Evolutionary conservation across 2,888 invertebrate species (phyloP).

Genomic region (Melinopterus prodromus): DNA sequence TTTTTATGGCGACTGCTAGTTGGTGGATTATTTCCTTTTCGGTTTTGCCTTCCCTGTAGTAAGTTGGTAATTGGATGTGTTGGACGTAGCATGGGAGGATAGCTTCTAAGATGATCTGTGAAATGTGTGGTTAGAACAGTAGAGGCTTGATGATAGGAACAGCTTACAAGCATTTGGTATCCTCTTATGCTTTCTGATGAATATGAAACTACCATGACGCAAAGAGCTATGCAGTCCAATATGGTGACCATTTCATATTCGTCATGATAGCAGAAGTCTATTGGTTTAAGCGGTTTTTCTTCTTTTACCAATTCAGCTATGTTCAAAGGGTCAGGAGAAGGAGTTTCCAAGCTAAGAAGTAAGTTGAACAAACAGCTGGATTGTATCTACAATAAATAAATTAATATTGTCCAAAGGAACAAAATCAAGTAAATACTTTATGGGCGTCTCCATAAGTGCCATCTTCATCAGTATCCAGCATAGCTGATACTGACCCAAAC

Average conservation of each 20-base stretch:
- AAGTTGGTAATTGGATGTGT: constrained; percentile 89
- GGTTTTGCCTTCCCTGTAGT: constrained; percentile 90
- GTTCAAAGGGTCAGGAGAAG: constrained; percentile 92
- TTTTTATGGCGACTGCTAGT: constrained; percentile 92
- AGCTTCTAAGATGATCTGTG: constrained; percentile 92
- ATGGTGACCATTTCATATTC: constrained; percentile 97
- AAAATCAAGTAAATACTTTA: constrained; percentile 67
- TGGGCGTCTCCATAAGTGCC: constrained; percentile 91
- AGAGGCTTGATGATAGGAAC: neutral
- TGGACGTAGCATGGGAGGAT: constrained; percentile 95
- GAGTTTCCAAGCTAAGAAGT: constrained; percentile 90
- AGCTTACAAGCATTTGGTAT: constrained; percentile 86
- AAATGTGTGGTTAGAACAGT: constrained; percentile 37
- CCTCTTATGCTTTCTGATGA: constrained; percentile 94
- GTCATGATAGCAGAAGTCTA: constrained; percentile 99
- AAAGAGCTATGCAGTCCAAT: constrained; percentile 96
- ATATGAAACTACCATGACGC: constrained; percentile 98
- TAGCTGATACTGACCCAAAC: constrained; percentile 98
- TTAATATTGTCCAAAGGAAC: constrained; percentile 27
- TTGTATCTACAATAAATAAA: constrained; percentile 70
- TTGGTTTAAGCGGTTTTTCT: constrained; percentile 89
- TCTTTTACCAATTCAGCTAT: constrained; percentile 92
- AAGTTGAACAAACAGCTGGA: constrained; percentile 92
- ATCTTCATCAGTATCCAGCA: constrained; percentile 90
- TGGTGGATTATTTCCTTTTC: constrained; percentile 94